phyloP scores from a whole-genome alignment of 2,797 vertebrate species.

The Xerus rutilus region DNA sequence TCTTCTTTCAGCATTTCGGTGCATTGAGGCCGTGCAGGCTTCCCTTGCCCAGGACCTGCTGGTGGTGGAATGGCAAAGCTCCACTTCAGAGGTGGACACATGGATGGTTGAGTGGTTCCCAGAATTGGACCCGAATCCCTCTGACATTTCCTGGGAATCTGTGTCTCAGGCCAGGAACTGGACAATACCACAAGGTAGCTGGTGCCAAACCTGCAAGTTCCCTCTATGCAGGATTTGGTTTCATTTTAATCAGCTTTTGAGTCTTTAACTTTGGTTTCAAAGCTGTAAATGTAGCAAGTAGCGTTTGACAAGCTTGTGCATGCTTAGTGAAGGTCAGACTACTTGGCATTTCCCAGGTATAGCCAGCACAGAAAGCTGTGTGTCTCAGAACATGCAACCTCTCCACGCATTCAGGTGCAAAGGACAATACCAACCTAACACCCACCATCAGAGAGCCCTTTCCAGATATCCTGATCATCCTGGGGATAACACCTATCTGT shows the following conservation, averaged over 20 bases:
- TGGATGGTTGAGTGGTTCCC: slow-evolving; percentile 89
- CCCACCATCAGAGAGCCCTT: not conserved
- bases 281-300: not conserved
- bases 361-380: not conserved
- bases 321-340: not conserved
- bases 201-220: fast-evolving
- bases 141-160: slow-evolving; percentile 84
- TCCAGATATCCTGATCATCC: not conserved
- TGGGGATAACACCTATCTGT: not conserved
- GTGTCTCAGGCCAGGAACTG: slow-evolving; percentile 83
- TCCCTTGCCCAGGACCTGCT: slow-evolving; percentile 75
- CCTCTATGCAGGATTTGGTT: not conserved
- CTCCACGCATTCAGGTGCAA: not conserved
- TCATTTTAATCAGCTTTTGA: not conserved
- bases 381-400: not conserved
- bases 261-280: slow-evolving; percentile 12
- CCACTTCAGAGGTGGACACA: not conserved
- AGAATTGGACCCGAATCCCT: slow-evolving; percentile 68
- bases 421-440: not conserved
- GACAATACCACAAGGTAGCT: slow-evolving; percentile 85
- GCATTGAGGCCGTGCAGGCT: slow-evolving; percentile 68
- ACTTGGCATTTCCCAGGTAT: not conserved
- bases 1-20: slow-evolving; percentile 76
- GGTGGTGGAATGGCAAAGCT: slow-evolving; percentile 84
- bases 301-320: not conserved